These are phyloP conservation scores for Xanthorhoe spadicearia DNA, from an alignment of 2,888 invertebrate genomes.

Conservation along the genomic window DNA sequence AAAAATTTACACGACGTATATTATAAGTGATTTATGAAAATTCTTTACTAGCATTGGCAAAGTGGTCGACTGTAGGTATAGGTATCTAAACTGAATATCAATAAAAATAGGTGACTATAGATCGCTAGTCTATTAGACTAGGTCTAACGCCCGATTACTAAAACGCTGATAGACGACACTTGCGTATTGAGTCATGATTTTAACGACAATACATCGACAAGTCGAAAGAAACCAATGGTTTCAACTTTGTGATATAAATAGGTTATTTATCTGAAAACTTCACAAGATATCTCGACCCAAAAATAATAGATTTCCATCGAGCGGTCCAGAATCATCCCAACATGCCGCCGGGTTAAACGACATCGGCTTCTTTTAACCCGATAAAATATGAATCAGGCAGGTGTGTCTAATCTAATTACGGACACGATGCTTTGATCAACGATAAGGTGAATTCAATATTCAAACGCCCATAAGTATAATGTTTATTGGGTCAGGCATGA, in stretches of 20 bases:
- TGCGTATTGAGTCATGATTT: too few species aligned
- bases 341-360: slow-evolving; percentile 48
- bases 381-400: slow-evolving; percentile 41
- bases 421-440: slow-evolving; percentile 32
- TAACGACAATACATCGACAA: too few species aligned
- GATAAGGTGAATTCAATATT: slow-evolving; percentile 28
- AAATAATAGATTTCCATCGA: background rate
- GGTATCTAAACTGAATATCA: too few species aligned
- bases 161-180: too few species aligned
- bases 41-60: background rate
- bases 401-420: slow-evolving; percentile 43
- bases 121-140: too few species aligned
- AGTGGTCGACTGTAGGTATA: background rate
- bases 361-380: slow-evolving; percentile 33
- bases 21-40: too few species aligned
- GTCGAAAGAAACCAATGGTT: background rate
- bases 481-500: slow-evolving; percentile 23
- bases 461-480: slow-evolving; percentile 17
- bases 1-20: background rate
- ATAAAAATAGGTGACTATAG: too few species aligned
- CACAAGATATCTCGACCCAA: too few species aligned
- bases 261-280: background rate
- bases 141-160: too few species aligned
- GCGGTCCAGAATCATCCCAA: slow-evolving; percentile 16
- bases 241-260: background rate